phyloP scores from a whole-genome alignment of 2,797 vertebrate genomes.

The Astyanax mexicanus region DNA sequence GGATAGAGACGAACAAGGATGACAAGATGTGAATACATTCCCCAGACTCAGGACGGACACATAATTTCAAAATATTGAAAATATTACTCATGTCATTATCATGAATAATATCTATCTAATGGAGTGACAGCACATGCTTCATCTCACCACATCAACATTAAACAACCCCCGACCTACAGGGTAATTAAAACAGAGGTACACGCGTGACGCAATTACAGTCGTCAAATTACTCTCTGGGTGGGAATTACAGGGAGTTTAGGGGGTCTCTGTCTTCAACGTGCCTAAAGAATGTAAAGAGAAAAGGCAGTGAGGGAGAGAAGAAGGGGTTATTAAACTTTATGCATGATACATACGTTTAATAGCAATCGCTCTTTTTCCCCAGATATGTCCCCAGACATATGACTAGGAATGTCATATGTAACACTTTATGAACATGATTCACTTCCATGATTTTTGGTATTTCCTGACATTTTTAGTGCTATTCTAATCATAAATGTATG shows the following conservation, averaged over 20 bases:
- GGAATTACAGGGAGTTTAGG: not conserved
- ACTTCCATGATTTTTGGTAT: no score
- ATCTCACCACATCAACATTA: conserved; percentile 39
- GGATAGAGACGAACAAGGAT: conserved; percentile 8
- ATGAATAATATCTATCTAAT: conserved; percentile 43
- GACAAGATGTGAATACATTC: conserved; percentile 23
- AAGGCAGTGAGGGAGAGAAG: no score
- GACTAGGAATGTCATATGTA: no score
- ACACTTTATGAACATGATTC: no score
- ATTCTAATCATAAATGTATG: no score
- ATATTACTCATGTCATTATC: conserved; percentile 44
- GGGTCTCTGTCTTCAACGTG: no score
- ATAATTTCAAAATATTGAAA: conserved; percentile 53
- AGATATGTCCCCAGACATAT: no score
- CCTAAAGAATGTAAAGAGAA: no score
- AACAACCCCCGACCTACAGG: not conserved
- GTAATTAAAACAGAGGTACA: conserved; percentile 9
- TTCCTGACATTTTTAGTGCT: no score
- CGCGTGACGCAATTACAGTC: not conserved
- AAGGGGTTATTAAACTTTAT: no score
- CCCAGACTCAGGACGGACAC: conserved; percentile 14
- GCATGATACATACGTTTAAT: no score
- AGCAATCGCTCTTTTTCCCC: no score
- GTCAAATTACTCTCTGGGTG: not conserved
- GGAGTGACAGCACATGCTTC: conserved; percentile 40